phyloP scores from a whole-genome alignment of 2,888 invertebrate genomes.

The Incurvaria masculella region DNA sequence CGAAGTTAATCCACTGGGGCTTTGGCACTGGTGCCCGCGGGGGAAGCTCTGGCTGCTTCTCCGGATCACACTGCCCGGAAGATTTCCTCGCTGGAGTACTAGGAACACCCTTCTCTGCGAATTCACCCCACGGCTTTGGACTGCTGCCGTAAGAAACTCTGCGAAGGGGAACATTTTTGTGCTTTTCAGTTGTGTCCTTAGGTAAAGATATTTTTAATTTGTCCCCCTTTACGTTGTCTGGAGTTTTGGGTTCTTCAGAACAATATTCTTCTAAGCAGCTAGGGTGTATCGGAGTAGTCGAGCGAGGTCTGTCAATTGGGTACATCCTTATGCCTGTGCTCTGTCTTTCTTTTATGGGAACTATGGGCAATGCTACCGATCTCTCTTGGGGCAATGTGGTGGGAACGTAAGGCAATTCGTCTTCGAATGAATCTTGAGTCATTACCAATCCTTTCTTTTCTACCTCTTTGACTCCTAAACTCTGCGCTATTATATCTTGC shows the following conservation, averaged over 20 bases:
- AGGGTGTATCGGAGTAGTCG: slow-evolving; percentile 69
- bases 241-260: slow-evolving; percentile 32
- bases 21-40: slow-evolving; percentile 25
- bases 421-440: slow-evolving; percentile 80
- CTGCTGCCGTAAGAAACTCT: slow-evolving; percentile 40
- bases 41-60: slow-evolving; percentile 40
- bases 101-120: slow-evolving; percentile 61
- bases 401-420: slow-evolving; percentile 83
- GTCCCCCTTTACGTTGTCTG: slow-evolving; percentile 43
- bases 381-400: slow-evolving; percentile 87
- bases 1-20: slow-evolving; percentile 81
- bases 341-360: slow-evolving; percentile 71
- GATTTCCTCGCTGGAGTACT: slow-evolving; percentile 28
- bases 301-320: slow-evolving; percentile 71
- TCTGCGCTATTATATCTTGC: slow-evolving; percentile 21
- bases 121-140: slow-evolving; percentile 58
- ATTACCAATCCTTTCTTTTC: slow-evolving; percentile 76
- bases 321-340: slow-evolving; percentile 62
- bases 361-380: slow-evolving; percentile 74
- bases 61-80: slow-evolving; percentile 18
- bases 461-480: slow-evolving; percentile 54
- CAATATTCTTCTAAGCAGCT: slow-evolving; percentile 71
- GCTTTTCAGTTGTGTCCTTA: slow-evolving; percentile 46
- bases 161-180: slow-evolving; percentile 24
- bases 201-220: slow-evolving; percentile 71